Base-by-base conservation (phyloP, 2,113 vertebrate genomes). In the Helogale parvula region DNA sequence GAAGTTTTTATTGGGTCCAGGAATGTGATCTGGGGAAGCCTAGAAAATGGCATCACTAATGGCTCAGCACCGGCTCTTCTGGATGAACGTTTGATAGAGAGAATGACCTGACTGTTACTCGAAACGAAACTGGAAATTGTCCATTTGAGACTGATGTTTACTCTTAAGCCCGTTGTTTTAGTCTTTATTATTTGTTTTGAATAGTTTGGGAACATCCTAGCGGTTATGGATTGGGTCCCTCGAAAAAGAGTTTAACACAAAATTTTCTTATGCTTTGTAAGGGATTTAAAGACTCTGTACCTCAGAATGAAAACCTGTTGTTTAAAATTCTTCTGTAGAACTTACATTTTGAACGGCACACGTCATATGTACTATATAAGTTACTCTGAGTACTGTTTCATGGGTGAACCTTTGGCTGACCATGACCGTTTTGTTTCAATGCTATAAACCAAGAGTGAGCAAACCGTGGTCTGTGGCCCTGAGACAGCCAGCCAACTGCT, bases 211-310 rank as follows among this genome's bases (percentile, higher is more conserved):
- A 77, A 63, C 84, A 15, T 94, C 60, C 54, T 69, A n/a, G 47
- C 5, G 29, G 31, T 33, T 35, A 19, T 5, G 17, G 27, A 88
- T 63, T 80, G 71, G 41, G 38, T 54, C 54, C 6, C 35, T 88
- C 54, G 79, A 35, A 90, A 96, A 90, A 68, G 6, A 93, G 77
- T 72, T 77, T n/a, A n/a, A 31, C 7, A 89, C 7, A 54, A 71
- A 79, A 31, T 57, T 86, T 87, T 15, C 35, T 90, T 52, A 60
- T n/a, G 23, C 27, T 31, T 80, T 80, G 90, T 35, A 79, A 92
- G 71, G 45, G 7, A 52, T 27, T 35, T n/a, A 71, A 47, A 45
- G 60, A 50, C 33, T 8, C 7, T 25, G 38, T 63, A 45, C 11
- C 15, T 82, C 63, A 33, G n/a, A 87, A 13, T 63, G 25, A 13